Evolutionary conservation across 2,888 invertebrate genomes (phyloP).

Genomic region (Habrosyne pyritoides): DNA sequence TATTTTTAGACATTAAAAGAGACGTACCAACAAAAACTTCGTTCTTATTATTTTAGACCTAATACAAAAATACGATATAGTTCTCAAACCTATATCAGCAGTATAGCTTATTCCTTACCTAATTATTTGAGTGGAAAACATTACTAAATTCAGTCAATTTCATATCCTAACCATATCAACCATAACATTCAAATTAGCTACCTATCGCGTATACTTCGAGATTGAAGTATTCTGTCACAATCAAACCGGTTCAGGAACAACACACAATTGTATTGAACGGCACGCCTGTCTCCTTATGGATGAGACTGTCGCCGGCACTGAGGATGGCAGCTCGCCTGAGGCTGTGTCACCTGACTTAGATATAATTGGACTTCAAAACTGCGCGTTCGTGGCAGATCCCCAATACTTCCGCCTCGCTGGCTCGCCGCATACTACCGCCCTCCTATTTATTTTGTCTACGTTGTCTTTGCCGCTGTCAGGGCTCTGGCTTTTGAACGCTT

Average conservation of each 20-base stretch:
- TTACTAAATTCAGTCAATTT: too few species aligned
- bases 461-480: conserved; percentile 77
- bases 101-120: too few species aligned
- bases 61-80: too few species aligned
- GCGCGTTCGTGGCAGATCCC: conserved; percentile 74
- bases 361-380: conserved; percentile 84
- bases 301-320: conserved; percentile 16
- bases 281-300: not conserved
- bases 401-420: conserved; percentile 80
- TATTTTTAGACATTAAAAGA: conserved; percentile 14
- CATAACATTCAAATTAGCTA: too few species aligned
- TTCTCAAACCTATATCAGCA: too few species aligned
- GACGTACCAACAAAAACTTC: not conserved
- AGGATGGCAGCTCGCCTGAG: conserved; percentile 38
- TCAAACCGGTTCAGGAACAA: not conserved
- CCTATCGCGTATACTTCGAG: not conserved
- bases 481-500: conserved; percentile 73
- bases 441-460: conserved; percentile 79
- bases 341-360: conserved; percentile 66
- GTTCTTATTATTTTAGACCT: too few species aligned
- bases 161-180: too few species aligned
- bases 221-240: not conserved
- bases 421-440: conserved; percentile 63
- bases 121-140: too few species aligned
- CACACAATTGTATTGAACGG: not conserved